phyloP scores from a whole-genome alignment of 1,140 invertebrate genomes.

The Coenobita brevimanus region DNA sequence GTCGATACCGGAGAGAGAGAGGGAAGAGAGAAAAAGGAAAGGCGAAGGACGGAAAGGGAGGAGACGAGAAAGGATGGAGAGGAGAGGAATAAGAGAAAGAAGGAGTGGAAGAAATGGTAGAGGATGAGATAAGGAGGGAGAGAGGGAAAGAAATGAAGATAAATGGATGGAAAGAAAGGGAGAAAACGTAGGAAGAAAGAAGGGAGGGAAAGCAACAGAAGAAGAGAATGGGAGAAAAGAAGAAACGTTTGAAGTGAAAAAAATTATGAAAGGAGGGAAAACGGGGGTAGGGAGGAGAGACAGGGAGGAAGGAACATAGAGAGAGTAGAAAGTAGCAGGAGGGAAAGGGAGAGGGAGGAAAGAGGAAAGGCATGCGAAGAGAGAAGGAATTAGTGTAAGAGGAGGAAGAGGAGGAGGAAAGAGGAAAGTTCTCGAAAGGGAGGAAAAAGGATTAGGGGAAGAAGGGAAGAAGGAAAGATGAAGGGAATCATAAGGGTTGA shows the following conservation, averaged over 20 bases:
- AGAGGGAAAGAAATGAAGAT: not conserved
- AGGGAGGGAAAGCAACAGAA: not conserved
- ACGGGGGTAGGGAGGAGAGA: not conserved
- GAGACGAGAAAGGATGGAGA: not conserved
- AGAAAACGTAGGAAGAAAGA: not conserved
- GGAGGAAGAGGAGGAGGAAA: not conserved
- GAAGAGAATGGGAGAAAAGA: not conserved
- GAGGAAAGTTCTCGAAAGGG: not conserved
- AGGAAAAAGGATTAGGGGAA: not conserved
- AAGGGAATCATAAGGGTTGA: no score
- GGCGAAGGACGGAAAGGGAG: no score
- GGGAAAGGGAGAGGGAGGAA: no score
- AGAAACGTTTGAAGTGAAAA: not conserved
- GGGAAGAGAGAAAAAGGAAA: no score
- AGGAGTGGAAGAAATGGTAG: not conserved
- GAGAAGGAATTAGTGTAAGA: not conserved
- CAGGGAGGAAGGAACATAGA: not conserved
- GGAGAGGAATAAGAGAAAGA: not conserved
- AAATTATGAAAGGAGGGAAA: not conserved
- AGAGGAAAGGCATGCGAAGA: not conserved
- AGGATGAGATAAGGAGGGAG: not conserved
- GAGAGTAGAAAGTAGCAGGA: not conserved
- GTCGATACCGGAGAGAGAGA: slow-evolving; percentile 12
- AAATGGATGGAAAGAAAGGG: not conserved
- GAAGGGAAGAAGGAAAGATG: slow-evolving; percentile 3